Base-by-base conservation (phyloP, 2,797 vertebrate species). In the Megalops cyprinoides region DNA sequence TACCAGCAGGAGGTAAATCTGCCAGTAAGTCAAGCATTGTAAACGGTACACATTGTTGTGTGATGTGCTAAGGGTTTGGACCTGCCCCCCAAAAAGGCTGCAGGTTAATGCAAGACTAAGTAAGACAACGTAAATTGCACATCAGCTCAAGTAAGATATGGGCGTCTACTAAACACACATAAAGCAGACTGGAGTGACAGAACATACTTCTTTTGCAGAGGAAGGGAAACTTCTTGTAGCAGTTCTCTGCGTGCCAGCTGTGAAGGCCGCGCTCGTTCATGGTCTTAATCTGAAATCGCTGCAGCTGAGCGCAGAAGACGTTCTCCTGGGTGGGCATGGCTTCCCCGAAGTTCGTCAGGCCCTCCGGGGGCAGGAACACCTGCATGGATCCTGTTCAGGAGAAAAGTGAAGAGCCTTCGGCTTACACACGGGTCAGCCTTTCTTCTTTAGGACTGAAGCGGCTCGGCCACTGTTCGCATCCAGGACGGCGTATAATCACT, bases 221-320 rank as follows among this genome's bases (percentile, higher is more conserved):
- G 84, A 99, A 99, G 0, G 98, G 96, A 2, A 97, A 98, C 84
- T 97, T 96, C 89, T 97, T 96, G 28, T 98, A 95, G 94, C 98
- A 99, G 96, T 98, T 98, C 88, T 99, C 97, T 0, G 97, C 96
- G 0, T 96, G 95, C 98, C 98, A 99, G 94, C 98, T 98, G 92
- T 99, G 98, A 39, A 98, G 94, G 71, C 97, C 97, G 0, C 94
- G 93, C 76, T 96, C 97, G 55, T 97, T 95, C 82, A 99, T 96
- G 75, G 91, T 96, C 31, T 95, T 96, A 67, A 97, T 95, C 89
- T 94, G 95, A 86, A 97, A 98, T 76, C 95, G 97, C 83, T 99
- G 97, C 58, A 99, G 95, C 89, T 99, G 98, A 7, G 96, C 98
- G 28, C 98, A 99, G 89, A 98, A 94, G 78, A 99, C 92, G 1